Percentiles rank a stretch among this genome's conserved stretches.
These are phyloP conservation scores for Thunnus albacares DNA, from an alignment of 2,797 vertebrate genomes.

Conservation along the genomic window DNA sequence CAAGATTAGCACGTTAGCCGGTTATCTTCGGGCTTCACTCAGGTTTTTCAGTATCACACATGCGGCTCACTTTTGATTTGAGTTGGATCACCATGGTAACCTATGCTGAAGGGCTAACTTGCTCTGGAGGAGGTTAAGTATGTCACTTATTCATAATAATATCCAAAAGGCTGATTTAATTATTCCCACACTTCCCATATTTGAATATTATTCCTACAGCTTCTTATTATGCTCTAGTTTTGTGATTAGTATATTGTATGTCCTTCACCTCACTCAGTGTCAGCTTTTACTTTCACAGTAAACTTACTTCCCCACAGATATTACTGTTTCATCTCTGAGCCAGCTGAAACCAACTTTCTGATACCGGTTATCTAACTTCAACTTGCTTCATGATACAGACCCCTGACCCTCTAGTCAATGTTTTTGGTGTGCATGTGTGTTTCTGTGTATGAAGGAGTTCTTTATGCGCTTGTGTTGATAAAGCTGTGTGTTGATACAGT, in stretches of 20 bases:
- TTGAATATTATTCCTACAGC: too few relatives aligned
- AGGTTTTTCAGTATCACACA: not conserved
- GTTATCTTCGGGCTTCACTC: not conserved
- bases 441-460: not conserved
- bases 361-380: not conserved
- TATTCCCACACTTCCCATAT: too few relatives aligned
- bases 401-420: not conserved
- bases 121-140: not conserved
- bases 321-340: too few relatives aligned
- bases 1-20: not conserved
- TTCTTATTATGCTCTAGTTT: too few relatives aligned
- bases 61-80: not conserved
- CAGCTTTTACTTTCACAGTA: too few relatives aligned
- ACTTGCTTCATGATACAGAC: not conserved
- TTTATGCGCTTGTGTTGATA: not conserved
- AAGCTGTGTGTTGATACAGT: not conserved
- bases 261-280: too few relatives aligned
- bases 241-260: too few relatives aligned
- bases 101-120: not conserved
- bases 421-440: not conserved
- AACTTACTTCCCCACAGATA: too few relatives aligned
- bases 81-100: not conserved
- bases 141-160: too few relatives aligned
- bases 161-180: too few relatives aligned
- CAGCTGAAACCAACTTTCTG: not conserved